These are phyloP conservation scores for Mugil cephalus DNA, from an alignment of 2,113 vertebrate genomes.

Conservation along the genomic window DNA sequence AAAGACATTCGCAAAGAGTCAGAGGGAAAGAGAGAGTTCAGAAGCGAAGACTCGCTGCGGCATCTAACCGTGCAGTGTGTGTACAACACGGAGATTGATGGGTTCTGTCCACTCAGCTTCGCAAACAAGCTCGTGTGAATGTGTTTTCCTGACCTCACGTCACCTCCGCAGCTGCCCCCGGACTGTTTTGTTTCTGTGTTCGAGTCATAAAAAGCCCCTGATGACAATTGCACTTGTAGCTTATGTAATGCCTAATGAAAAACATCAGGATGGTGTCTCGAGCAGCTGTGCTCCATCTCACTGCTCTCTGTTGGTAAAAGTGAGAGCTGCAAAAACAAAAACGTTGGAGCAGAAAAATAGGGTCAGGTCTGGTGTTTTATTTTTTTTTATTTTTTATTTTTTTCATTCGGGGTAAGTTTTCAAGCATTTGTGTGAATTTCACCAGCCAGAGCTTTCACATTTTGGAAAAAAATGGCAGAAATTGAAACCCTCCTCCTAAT, in stretches of 20 bases:
- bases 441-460: background rate
- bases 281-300: background rate
- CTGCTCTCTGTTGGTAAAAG: slow-evolving; percentile 1
- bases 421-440: slow-evolving; percentile 3
- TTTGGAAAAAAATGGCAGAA: slow-evolving; percentile 4
- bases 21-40: slow-evolving; percentile 16
- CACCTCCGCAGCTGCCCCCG: slow-evolving; percentile 41
- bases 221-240: slow-evolving; percentile 23
- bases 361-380: background rate
- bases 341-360: background rate
- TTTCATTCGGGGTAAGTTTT: background rate
- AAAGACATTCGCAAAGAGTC: slow-evolving; percentile 40
- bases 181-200: slow-evolving; percentile 26
- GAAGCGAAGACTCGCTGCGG: slow-evolving; percentile 16
- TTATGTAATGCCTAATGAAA: slow-evolving; percentile 37
- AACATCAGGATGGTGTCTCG: slow-evolving; percentile 39
- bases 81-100: background rate
- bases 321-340: slow-evolving; percentile 21
- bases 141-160: slow-evolving; percentile 41
- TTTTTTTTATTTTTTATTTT: no score
- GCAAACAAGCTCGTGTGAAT: slow-evolving; percentile 16
- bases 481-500: background rate
- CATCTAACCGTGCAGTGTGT: background rate
- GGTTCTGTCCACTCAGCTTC: background rate
- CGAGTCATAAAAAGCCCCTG: slow-evolving; percentile 31